Evolutionary conservation across 2,888 invertebrate species (phyloP).

Genomic region (Ceriagrion tenellum): DNA sequence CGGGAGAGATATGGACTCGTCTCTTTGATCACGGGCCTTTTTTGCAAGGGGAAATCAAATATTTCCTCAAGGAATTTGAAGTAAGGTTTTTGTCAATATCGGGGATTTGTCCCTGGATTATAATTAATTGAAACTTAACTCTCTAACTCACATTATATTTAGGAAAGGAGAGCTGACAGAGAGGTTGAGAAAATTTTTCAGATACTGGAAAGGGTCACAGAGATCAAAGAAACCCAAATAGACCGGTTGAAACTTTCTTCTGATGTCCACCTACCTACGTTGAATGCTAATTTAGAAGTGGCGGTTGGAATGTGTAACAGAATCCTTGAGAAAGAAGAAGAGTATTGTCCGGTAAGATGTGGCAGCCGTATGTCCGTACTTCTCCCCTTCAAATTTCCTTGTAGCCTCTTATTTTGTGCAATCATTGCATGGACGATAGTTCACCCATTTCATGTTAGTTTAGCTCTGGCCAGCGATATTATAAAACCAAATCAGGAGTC

Average conservation of each 20-base stretch:
- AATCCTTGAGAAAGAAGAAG: conserved; percentile 82
- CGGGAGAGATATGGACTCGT: conserved; percentile 90
- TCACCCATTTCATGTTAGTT: too few species aligned
- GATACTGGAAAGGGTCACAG: conserved; percentile 87
- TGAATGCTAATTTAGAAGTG: conserved; percentile 84
- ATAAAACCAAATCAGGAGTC: too few species aligned
- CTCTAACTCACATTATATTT: conserved; percentile 73
- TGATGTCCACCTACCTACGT: conserved; percentile 82
- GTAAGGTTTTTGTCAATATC: conserved; percentile 77
- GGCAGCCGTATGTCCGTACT: background rate
- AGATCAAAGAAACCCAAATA: conserved; percentile 87
- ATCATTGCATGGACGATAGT: too few species aligned
- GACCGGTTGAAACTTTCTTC: conserved; percentile 84
- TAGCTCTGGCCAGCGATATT: too few species aligned
- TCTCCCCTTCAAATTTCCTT: background rate
- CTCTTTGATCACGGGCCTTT: conserved; percentile 93
- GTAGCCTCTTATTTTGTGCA: background rate
- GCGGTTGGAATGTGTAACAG: conserved; percentile 83
- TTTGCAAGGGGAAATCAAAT: conserved; percentile 91
- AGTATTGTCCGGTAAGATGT: conserved; percentile 80
- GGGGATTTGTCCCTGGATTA: conserved; percentile 33
- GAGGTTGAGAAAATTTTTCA: conserved; percentile 90
- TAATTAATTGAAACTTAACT: conserved; percentile 72
- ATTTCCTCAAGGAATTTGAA: conserved; percentile 92
- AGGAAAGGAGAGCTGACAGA: conserved; percentile 88